Evolutionary conservation across 1,140 invertebrate genomes (phyloP).

Genomic region (Leptinotarsa lineolata): DNA sequence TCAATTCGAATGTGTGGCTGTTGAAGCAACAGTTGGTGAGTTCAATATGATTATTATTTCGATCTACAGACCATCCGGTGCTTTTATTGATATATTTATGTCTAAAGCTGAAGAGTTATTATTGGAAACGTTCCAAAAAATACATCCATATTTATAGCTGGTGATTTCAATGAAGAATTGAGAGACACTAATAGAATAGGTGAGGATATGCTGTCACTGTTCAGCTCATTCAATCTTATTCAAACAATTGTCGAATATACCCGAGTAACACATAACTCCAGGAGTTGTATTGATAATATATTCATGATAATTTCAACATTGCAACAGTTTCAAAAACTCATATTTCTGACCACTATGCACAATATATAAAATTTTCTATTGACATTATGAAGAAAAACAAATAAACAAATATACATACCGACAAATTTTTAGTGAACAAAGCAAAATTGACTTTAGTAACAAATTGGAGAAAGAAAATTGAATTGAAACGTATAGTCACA

Average conservation of each 20-base stretch:
- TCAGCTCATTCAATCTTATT: not conserved
- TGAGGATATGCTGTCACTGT: too few relatives aligned
- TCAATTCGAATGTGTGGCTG: conserved; percentile 6
- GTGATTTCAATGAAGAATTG: conserved; percentile 14
- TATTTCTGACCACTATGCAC: not conserved
- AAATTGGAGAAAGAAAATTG: too few relatives aligned
- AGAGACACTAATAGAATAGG: not conserved
- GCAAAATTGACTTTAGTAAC: not conserved
- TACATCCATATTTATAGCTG: conserved; percentile 7
- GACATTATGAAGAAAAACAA: not conserved
- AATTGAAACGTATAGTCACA: too few relatives aligned
- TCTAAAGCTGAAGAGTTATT: conserved; percentile 8
- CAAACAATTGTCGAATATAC: not conserved
- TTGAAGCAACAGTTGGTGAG: not conserved
- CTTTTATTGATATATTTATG: not conserved
- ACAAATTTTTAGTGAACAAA: not conserved
- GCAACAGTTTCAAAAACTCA: not conserved
- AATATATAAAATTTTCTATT: not conserved
- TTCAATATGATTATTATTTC: not conserved
- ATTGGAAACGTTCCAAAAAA: not conserved
- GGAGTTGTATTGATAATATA: conserved; percentile 5
- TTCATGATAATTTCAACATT: not conserved
- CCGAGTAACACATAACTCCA: not conserved
- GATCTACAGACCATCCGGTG: conserved; percentile 1
- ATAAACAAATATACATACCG: not conserved